A percentile compares a stretch with the other conserved stretches of the same genome.
phyloP scores from a whole-genome alignment of 2,888 invertebrate genomes.

The Chironomus tentans region DNA sequence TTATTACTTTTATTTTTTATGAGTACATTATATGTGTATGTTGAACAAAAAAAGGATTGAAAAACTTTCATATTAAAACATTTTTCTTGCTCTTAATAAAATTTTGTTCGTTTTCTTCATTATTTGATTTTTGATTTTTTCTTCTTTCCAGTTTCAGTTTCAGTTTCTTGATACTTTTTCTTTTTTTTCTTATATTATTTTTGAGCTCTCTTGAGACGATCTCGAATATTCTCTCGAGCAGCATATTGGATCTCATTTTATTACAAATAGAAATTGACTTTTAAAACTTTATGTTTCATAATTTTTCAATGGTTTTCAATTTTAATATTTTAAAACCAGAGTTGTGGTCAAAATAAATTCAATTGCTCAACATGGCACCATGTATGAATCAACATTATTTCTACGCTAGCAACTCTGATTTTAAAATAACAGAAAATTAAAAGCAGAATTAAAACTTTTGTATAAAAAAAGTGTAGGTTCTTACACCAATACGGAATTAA shows the following conservation, averaged over 20 bases:
- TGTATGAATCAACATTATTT: too few relatives aligned
- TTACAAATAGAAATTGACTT: too few relatives aligned
- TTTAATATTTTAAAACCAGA: too few relatives aligned
- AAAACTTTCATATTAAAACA: slow-evolving; percentile 12
- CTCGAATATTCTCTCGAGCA: not conserved
- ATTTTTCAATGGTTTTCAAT: too few relatives aligned
- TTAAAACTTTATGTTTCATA: too few relatives aligned
- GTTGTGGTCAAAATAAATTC: too few relatives aligned
- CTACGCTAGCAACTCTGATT: too few relatives aligned
- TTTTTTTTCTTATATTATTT: not conserved
- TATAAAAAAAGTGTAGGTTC: not conserved
- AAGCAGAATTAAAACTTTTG: not conserved
- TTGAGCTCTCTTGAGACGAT: not conserved
- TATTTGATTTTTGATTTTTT: slow-evolving; percentile 2
- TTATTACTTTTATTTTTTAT: not conserved
- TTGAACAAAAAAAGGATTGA: slow-evolving; percentile 17
- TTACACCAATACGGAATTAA: too few relatives aligned
- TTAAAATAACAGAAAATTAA: not conserved
- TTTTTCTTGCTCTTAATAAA: slow-evolving; percentile 16
- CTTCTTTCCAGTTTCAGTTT: not conserved
- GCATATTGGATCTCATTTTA: not conserved
- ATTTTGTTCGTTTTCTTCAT: not conserved
- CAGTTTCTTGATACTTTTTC: not conserved
- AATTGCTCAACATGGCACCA: too few relatives aligned
- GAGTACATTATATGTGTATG: slow-evolving; percentile 15